Base-by-base conservation (phyloP, 2,113 vertebrate genomes). In the Ammospiza caudacuta region DNA sequence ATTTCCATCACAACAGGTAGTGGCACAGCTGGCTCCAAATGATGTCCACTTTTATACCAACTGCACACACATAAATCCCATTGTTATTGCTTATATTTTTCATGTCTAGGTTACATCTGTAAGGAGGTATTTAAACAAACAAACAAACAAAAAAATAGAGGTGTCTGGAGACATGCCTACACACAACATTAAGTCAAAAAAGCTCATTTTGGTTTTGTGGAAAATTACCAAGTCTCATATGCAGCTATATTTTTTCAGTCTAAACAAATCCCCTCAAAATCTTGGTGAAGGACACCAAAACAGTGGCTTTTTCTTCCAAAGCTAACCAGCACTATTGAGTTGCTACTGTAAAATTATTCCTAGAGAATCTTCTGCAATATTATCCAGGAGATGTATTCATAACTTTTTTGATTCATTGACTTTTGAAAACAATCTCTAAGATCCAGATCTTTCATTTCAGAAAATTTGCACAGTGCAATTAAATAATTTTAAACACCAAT, bases 1-100 rank as follows among this genome's bases (percentile, higher is more conserved):
- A 81, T 87, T 90, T 91, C 52, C 21, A 72, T 75, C 89, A 79
- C 94, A 90, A 87, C 47, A 79, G 82, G 62, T 59, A 89, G 49
- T 59, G 37, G 25, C 8, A 0, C 77, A 81, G 69, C 13, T 70
- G 61, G 52, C 17, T 89, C 23, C 52, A 91, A 64, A 27, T 39
- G 8, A 64, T 31, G 33, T 39, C 61, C 41, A 28, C 27, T 61
- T 79, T 75, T 44, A 78, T 63, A 63, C 35, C 24, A 66, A 37
- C 43, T 66, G 57, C 31, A 62, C 28, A 21, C 5, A 10, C 3
- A 11, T 25, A 89, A 84, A 87, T 59, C 44, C 31, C 28, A 25
- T 37, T 81, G 39, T 49, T 61, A 55, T 4, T 9, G 70, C 83
- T 87, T n/a, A 29, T 37, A 31, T 25, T 3, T 76, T 25, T 43